Base-by-base conservation (phyloP, 2,113 vertebrate genomes). In the Eublepharis macularius region DNA sequence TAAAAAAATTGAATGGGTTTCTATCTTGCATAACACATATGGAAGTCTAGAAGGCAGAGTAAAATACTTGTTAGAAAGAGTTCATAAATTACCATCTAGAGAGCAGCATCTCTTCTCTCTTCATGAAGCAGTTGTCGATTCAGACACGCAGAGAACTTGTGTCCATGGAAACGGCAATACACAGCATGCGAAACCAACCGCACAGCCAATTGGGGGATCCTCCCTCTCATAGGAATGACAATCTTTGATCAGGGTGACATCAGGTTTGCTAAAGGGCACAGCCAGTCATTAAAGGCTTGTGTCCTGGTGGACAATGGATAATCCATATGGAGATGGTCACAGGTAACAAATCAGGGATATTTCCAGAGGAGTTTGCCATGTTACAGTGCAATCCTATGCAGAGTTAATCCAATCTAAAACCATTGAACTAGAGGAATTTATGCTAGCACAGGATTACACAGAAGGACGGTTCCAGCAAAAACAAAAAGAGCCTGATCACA, bases 141-240 rank as follows among this genome's bases (percentile, higher is more conserved):
- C 84, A 85, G 84, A 80, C 84, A 85, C 76, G 76, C 39, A 80
- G 68, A 73, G 84, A 79, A 85, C 39, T 47, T 73, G 84, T 85
- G 84, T 63, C 84, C 84, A 85, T 85, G 84, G 84, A 85, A 85
- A 85, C 84, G 80, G 76, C 80, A 72, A 80, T 85, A 73, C 51
- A 70, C 54, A 63, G 84, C 69, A 47, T n/a, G 73, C 68, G 73
- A 63, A 85, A 72, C 36, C 45, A 49, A 60, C 49, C 83, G 79
- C 83, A 85, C 76, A 57, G 83, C 76, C 45, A 26, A 79, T 57
- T 51, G 54, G 76, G 73, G 51, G 63, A 80, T 80, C 68, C 13
- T 85, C 68, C n/a, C 29, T 73, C 39, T 72, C 76, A 26, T 45
- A 72, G 9, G 39, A 41, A 85, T 79, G 68, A 72, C 77, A 77